Conservation (phyloP, 2,888 invertebrate species). For the Plebejus melissa region DNA sequence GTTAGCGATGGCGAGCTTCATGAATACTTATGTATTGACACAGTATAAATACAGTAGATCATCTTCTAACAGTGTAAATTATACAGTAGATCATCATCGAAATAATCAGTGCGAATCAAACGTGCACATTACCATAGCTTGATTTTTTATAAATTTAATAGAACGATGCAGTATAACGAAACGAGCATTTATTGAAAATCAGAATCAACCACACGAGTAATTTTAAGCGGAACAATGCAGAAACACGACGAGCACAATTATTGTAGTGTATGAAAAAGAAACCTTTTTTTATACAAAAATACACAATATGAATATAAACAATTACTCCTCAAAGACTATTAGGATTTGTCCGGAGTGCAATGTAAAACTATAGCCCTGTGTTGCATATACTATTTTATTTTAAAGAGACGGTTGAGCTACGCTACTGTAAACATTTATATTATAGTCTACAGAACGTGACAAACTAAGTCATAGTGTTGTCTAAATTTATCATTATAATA, state of each 20-base stretch:
- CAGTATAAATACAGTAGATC: background rate
- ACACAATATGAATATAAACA: too few species aligned
- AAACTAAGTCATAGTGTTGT: background rate
- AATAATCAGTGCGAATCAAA: too few species aligned
- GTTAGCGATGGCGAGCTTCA: constrained; percentile 15
- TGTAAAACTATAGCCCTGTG: background rate
- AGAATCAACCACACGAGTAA: background rate
- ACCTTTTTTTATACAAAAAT: too few species aligned
- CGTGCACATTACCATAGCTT: background rate
- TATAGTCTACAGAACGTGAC: background rate
- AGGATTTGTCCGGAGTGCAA: background rate
- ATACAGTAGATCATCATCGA: too few species aligned
- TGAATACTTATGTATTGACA: constrained; percentile 12
- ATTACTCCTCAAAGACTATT: background rate
- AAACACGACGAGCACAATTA: too few species aligned
- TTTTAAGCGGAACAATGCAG: too few species aligned
- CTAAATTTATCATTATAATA: background rate
- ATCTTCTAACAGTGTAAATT: background rate
- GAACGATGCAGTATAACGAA: background rate
- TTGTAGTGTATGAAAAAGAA: too few species aligned
- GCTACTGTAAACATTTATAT: background rate
- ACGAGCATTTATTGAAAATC: background rate
- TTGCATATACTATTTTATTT: background rate
- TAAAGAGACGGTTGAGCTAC: background rate
- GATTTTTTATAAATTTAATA: background rate